Percentiles rank a stretch among this genome's conserved stretches.
Evolutionary conservation across 2,113 vertebrate species (phyloP).

Genomic region (Rhipidura dahli): DNA sequence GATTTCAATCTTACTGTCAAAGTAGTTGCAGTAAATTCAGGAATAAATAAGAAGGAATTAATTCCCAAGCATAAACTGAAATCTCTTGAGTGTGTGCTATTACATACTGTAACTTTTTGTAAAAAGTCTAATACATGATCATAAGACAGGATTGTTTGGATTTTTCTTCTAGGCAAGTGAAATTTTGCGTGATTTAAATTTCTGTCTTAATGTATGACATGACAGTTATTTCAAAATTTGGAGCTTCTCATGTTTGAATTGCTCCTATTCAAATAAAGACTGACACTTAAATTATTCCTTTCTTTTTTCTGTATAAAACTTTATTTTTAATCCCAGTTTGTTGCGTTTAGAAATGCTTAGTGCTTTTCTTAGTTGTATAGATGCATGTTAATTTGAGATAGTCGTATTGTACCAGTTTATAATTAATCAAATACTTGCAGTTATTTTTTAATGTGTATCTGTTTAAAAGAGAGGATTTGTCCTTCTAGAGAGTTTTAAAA

Average conservation of each 20-base stretch:
- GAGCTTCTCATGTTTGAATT: not conserved
- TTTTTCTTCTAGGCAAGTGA: not conserved
- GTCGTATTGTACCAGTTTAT: not conserved
- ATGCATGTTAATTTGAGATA: not conserved
- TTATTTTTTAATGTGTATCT: not conserved
- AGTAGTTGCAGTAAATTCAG: not conserved
- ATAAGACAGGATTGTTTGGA: not conserved
- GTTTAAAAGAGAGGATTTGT: not conserved
- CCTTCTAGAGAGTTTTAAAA: not conserved
- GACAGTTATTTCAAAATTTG: not conserved
- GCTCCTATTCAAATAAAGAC: not conserved
- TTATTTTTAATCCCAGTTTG: not conserved
- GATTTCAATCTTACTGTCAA: not conserved
- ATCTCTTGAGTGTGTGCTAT: not conserved
- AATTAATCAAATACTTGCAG: not conserved
- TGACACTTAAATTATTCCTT: not conserved
- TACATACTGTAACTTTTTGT: not conserved
- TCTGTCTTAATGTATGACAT: not conserved
- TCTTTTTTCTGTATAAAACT: not conserved
- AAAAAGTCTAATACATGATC: not conserved
- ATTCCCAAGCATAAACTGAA: not conserved
- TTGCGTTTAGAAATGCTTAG: not conserved
- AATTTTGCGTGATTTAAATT: not conserved
- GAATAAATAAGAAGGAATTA: not conserved
- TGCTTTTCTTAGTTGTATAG: not conserved